Percentiles rank a stretch among this genome's conserved stretches.
Evolutionary conservation across 2,797 vertebrate genomes (phyloP).

Genomic region (Phoebastria nigripes): DNA sequence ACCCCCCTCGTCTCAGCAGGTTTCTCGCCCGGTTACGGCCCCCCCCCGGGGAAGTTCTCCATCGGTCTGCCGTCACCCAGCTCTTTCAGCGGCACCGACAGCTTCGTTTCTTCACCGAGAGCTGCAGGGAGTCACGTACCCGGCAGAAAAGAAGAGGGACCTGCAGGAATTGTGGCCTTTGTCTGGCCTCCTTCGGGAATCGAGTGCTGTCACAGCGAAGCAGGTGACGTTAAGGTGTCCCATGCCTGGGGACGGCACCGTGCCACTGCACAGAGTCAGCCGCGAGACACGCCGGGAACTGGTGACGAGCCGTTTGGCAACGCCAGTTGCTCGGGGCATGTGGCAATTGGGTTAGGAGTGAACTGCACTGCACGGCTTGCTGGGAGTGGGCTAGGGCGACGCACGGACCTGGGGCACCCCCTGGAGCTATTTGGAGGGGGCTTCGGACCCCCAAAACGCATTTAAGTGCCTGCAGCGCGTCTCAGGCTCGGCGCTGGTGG

Average conservation of each 20-base stretch:
- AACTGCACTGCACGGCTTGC: neutral
- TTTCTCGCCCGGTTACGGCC: neutral
- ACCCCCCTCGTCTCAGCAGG: neutral
- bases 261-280: neutral
- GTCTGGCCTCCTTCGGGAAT: neutral
- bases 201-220: neutral
- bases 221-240: neutral
- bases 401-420: rapidly evolving
- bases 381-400: neutral
- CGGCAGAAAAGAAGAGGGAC: neutral
- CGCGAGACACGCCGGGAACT: rapidly evolving
- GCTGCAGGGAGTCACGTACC: neutral
- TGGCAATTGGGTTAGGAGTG: neutral
- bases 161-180: neutral
- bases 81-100: neutral
- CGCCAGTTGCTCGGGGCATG: neutral
- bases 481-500: neutral
- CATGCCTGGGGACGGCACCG: neutral
- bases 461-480: neutral
- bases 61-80: neutral
- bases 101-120: neutral
- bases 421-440: neutral
- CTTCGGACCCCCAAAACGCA: neutral
- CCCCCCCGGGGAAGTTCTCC: neutral
- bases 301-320: neutral